phyloP scores from a whole-genome alignment of 2,797 vertebrate genomes.

The Crax fasciolata region DNA sequence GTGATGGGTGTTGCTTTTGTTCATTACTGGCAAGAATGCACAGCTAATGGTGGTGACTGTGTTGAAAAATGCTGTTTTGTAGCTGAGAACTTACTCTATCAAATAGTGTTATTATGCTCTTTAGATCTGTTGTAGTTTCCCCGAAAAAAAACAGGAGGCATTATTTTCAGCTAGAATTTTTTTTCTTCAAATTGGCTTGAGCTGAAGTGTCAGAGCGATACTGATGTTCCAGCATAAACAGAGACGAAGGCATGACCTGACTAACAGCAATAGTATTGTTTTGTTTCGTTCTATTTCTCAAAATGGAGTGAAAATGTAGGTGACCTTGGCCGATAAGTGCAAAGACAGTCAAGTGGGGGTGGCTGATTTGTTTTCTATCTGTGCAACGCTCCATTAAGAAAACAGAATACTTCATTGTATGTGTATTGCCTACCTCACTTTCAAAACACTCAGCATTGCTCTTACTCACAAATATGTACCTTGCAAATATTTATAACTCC shows the following conservation, averaged over 20 bases:
- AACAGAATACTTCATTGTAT: slow-evolving; percentile 53
- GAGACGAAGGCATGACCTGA: background rate
- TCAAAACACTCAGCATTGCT: slow-evolving; percentile 29
- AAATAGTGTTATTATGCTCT: too few relatives aligned
- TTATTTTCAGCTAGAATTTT: background rate
- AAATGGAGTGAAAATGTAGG: slow-evolving; percentile 38
- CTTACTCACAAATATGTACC: slow-evolving; percentile 8
- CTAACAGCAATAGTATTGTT: background rate
- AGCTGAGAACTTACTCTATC: too few relatives aligned
- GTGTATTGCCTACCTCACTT: background rate
- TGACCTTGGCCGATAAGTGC: background rate
- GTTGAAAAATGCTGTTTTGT: too few relatives aligned
- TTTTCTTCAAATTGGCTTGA: background rate
- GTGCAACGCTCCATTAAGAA: slow-evolving; percentile 38
- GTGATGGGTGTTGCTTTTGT: too few relatives aligned
- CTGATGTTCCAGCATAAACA: background rate
- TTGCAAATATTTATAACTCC: slow-evolving; percentile 47
- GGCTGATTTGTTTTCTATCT: slow-evolving; percentile 56
- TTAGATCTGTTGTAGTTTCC: too few relatives aligned
- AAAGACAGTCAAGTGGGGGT: slow-evolving; percentile 27
- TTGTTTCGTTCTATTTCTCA: slow-evolving; percentile 26
- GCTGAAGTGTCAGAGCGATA: background rate
- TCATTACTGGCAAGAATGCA: too few relatives aligned
- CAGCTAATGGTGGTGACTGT: too few relatives aligned
- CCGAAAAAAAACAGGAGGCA: too few relatives aligned